These are phyloP conservation scores for Papilio machaon DNA, from an alignment of 1,140 invertebrate species.

Conservation along the genomic window DNA sequence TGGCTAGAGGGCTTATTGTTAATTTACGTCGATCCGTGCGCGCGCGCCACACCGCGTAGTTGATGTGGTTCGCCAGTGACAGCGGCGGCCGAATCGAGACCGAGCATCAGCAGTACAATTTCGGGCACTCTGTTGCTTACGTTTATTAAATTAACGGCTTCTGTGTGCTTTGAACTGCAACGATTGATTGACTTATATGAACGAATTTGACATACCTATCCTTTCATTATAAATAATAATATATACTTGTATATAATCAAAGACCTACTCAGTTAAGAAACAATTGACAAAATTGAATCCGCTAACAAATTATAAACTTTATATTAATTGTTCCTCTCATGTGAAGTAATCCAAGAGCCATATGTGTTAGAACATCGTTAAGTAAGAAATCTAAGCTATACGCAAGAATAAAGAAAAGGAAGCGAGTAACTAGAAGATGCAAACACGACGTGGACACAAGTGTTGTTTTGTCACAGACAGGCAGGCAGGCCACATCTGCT, in stretches of 20 bases:
- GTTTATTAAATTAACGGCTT: not conserved
- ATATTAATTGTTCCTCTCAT: not conserved
- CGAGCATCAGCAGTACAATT: not conserved
- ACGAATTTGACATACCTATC: not conserved
- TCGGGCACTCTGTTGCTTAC: not conserved
- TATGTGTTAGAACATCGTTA: not conserved
- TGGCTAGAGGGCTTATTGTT: too few relatives aligned
- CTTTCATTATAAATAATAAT: too few relatives aligned
- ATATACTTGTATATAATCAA: too few relatives aligned
- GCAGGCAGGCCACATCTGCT: not conserved
- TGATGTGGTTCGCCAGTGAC: not conserved
- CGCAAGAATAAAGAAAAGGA: not conserved
- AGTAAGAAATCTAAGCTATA: not conserved
- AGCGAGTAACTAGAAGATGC: not conserved
- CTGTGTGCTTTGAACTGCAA: not conserved
- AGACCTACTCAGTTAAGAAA: not conserved
- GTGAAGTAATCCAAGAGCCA: not conserved
- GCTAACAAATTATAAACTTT: not conserved
- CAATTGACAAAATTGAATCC: not conserved
- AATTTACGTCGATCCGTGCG: too few relatives aligned
- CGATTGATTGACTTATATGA: not conserved
- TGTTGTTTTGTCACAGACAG: not conserved
- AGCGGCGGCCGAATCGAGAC: not conserved
- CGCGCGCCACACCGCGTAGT: not conserved
- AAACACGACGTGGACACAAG: not conserved